Evolutionary conservation across 2,888 invertebrate genomes (phyloP).

Genomic region (Acrobasis suavella): DNA sequence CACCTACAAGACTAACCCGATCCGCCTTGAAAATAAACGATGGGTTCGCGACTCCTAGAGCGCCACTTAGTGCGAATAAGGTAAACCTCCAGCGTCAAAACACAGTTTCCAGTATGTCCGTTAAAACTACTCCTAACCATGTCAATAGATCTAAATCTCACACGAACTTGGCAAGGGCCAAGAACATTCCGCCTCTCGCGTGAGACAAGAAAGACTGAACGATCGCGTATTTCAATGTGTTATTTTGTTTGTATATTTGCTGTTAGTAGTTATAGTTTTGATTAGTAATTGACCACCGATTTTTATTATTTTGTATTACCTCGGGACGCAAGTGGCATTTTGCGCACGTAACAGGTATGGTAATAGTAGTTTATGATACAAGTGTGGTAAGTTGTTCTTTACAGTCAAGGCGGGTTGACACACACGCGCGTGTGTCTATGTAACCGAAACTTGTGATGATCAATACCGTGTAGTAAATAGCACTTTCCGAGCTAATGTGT

Average conservation of each 20-base stretch:
- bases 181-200: slow-evolving; percentile 68
- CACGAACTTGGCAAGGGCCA: slow-evolving; percentile 58
- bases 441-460: no score
- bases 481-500: no score
- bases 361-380: no score
- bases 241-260: slow-evolving; percentile 20
- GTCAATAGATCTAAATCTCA: slow-evolving; percentile 70
- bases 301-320: no score
- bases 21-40: slow-evolving; percentile 67
- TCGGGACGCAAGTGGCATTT: no score
- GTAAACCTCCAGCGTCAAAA: slow-evolving; percentile 60
- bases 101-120: slow-evolving; percentile 45
- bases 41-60: slow-evolving; percentile 69
- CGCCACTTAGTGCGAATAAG: slow-evolving; percentile 66
- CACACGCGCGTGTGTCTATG: no score
- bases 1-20: slow-evolving; percentile 66
- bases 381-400: no score
- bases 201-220: slow-evolving; percentile 38
- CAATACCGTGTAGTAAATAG: no score
- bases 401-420: no score
- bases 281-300: no score
- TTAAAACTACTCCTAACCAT: slow-evolving; percentile 60
- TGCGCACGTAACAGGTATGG: no score
- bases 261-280: background rate
- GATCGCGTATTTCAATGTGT: slow-evolving; percentile 23